Evolutionary conservation across 2,797 vertebrate genomes (phyloP).

Genomic region (Epinephelus malabaricus): DNA sequence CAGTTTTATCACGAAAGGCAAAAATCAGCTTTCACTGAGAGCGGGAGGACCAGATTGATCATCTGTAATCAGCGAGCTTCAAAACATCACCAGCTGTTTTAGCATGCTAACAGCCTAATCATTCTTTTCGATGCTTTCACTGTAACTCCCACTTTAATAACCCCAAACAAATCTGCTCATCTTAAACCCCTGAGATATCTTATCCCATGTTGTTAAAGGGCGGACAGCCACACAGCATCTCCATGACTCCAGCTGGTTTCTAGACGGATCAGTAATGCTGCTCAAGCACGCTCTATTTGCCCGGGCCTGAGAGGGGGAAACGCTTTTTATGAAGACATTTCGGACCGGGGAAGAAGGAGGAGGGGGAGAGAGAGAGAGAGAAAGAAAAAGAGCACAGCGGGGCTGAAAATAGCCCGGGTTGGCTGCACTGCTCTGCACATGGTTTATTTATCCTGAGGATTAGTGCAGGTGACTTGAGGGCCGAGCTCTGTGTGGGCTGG

Average conservation of each 20-base stretch:
- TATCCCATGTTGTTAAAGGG: conserved; percentile 37
- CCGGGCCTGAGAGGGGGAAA: conserved; percentile 56
- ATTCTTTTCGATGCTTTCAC: conserved; percentile 32
- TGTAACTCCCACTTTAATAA: conserved; percentile 12
- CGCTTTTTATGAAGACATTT: conserved; percentile 71
- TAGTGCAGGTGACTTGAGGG: conserved; percentile 83
- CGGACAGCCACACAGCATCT: conserved; percentile 42
- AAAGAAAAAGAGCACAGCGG: conserved; percentile 35
- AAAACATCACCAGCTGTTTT: conserved; percentile 30
- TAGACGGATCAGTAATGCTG: conserved; percentile 72
- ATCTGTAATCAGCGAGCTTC: conserved; percentile 14
- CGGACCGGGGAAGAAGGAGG: conserved; percentile 29
- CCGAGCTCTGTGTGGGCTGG: conserved; percentile 59
- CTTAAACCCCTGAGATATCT: conserved; percentile 22
- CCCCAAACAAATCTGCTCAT: conserved; percentile 30
- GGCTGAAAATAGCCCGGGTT: conserved; percentile 78
- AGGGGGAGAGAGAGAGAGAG: too few relatives aligned
- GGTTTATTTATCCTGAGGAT: conserved; percentile 84
- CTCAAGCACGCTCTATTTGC: conserved; percentile 68
- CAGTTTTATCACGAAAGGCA: conserved; percentile 16
- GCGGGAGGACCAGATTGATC: conserved; percentile 5
- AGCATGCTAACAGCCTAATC: conserved; percentile 38
- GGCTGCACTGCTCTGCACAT: conserved; percentile 74
- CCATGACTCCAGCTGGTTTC: conserved; percentile 70
- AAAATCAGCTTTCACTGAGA: conserved; percentile 17